A percentile compares a stretch with the other conserved stretches of the same genome.
Conservation (phyloP, 2,797 vertebrate species). For the Bovichtus variegatus region DNA sequence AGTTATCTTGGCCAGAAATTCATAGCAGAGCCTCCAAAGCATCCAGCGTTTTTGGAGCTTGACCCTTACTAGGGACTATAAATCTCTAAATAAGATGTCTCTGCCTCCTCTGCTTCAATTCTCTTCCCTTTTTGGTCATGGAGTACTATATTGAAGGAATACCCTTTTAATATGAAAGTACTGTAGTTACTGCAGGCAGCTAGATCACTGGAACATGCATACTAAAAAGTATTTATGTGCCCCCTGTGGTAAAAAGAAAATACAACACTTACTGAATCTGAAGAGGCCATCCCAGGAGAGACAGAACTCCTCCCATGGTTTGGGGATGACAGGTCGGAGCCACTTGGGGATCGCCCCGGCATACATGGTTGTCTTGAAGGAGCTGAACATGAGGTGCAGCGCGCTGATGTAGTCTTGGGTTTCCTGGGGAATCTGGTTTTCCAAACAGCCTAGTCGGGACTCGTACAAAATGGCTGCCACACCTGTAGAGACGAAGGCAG, state of each 20-base stretch:
- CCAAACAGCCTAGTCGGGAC: conserved; percentile 90
- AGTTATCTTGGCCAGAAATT: not conserved
- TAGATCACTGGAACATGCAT: not conserved
- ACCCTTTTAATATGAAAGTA: not conserved
- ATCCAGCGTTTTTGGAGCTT: not conserved
- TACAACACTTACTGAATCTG: conserved; percentile 80
- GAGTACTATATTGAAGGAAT: not conserved
- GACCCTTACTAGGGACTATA: not conserved
- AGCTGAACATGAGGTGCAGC: conserved; percentile 95
- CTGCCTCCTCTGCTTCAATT: not conserved
- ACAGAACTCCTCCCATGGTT: conserved; percentile 96
- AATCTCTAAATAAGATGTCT: not conserved
- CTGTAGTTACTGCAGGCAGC: not conserved
- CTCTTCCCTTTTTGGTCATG: not conserved
- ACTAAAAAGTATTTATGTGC: not conserved
- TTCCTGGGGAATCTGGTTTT: conserved; percentile 87
- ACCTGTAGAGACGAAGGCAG: conserved; percentile 74
- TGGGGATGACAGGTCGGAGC: conserved; percentile 92
- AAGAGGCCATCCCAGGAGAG: conserved; percentile 93
- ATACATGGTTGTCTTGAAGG: conserved; percentile 98
- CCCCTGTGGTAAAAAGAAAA: not conserved
- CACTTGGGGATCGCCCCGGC: conserved; percentile 94
- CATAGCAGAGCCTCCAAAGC: not conserved
- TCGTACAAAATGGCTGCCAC: conserved; percentile 93
- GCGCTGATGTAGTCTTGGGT: conserved; percentile 92